Conservation (phyloP, 2,888 invertebrate species). For the Unio pictorum region DNA sequence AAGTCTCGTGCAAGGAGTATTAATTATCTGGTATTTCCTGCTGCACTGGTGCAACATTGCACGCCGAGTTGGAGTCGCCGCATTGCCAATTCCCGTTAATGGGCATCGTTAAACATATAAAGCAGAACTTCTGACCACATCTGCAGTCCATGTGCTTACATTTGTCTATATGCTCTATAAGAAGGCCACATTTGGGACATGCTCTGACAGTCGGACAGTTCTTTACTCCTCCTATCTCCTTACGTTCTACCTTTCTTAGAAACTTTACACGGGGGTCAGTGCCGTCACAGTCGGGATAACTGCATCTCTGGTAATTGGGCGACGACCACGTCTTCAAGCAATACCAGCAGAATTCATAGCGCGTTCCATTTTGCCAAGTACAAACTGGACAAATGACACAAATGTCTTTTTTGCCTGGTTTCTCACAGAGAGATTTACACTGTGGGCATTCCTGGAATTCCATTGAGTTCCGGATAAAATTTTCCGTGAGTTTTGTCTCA, state of each 20-base stretch:
- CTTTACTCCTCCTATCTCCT: constrained; percentile 10
- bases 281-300: constrained; percentile 33
- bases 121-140: constrained; percentile 27
- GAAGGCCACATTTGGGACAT: constrained; percentile 25
- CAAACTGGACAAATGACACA: constrained; percentile 39
- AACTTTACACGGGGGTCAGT: constrained; percentile 33
- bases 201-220: constrained; percentile 23
- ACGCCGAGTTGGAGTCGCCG: constrained; percentile 28
- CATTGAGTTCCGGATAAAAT: constrained; percentile 30
- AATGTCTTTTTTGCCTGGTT: constrained; percentile 19
- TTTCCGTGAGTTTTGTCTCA: constrained; percentile 36
- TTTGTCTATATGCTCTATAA: constrained; percentile 22
- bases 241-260: constrained; percentile 19
- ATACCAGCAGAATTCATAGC: constrained; percentile 43
- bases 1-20: too few relatives aligned
- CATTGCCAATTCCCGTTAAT: constrained; percentile 21
- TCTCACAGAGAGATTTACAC: constrained; percentile 28
- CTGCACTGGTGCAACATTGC: constrained; percentile 28
- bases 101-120: constrained; percentile 21
- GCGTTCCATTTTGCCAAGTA: constrained; percentile 11
- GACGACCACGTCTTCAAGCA: constrained; percentile 32
- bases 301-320: constrained; percentile 17
- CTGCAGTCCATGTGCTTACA: constrained; percentile 30
- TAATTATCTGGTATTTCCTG: too few relatives aligned
- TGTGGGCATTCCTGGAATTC: constrained; percentile 40